Evolutionary conservation across 2,113 vertebrate species (phyloP).

Genomic region (Accipiter virgatus): DNA sequence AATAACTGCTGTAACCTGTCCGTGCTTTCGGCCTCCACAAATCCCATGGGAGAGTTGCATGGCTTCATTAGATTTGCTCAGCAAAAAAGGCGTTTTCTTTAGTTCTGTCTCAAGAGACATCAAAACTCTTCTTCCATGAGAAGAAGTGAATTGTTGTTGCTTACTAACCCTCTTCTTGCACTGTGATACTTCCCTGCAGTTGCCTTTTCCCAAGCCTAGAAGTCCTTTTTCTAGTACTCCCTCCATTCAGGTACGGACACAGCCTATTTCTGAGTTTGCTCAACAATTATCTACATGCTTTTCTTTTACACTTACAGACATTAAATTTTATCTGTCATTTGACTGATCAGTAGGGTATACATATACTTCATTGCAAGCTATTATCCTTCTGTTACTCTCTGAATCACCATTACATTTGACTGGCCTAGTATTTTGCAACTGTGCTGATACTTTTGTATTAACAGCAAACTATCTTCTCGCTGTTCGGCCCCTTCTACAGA

Average conservation of each 20-base stretch:
- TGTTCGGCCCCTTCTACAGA: neutral
- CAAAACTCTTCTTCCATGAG: neutral
- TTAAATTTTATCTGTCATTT: neutral
- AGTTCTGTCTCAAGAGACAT: neutral
- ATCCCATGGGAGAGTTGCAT: neutral
- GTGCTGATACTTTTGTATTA: neutral
- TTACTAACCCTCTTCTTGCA: neutral
- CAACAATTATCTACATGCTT: neutral
- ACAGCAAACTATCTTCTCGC: neutral
- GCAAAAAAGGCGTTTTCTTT: neutral
- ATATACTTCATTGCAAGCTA: neutral
- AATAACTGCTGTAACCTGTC: neutral
- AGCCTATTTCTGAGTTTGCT: neutral
- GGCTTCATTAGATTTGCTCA: neutral
- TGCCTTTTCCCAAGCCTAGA: neutral
- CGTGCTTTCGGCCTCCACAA: neutral
- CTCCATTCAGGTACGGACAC: fast-evolving
- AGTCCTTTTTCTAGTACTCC: neutral
- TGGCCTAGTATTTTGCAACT: neutral
- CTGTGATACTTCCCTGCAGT: neutral
- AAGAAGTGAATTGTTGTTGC: neutral
- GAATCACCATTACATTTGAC: neutral
- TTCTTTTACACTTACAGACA: neutral
- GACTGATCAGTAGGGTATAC: neutral
- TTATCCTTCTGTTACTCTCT: neutral